phyloP scores from a whole-genome alignment of 2,113 vertebrate genomes.

The Silurus asotus region DNA sequence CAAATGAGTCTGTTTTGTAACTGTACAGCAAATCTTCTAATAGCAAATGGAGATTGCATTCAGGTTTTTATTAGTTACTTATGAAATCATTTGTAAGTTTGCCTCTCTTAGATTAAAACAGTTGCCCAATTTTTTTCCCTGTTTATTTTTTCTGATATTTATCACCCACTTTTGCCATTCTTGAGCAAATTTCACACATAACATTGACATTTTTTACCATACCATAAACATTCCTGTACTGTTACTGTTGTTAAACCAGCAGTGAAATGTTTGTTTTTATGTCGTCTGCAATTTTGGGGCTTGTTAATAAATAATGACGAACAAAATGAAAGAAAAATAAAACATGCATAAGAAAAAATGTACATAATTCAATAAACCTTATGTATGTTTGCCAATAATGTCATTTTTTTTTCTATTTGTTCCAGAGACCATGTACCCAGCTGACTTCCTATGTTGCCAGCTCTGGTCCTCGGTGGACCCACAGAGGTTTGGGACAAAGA shows the following conservation, averaged over 20 bases:
- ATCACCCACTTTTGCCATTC: neutral
- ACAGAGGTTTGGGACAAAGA: conserved; percentile 47
- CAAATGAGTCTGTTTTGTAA: neutral
- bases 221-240: neutral
- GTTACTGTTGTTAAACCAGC: neutral
- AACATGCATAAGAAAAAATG: neutral
- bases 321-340: neutral
- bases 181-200: neutral
- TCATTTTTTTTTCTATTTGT: neutral
- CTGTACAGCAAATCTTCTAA: neutral
- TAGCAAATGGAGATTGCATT: too few relatives aligned
- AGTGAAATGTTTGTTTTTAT: neutral
- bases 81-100: neutral
- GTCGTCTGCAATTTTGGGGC: neutral
- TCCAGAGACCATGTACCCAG: neutral
- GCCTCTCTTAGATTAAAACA: neutral
- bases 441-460: conserved; percentile 1
- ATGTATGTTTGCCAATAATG: neutral
- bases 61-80: too few relatives aligned
- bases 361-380: neutral
- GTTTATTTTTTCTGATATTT: neutral
- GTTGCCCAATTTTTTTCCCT: neutral
- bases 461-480: conserved; percentile 15
- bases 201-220: neutral
- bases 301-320: neutral